Evolutionary conservation across 2,888 invertebrate species (phyloP).

Genomic region (Oscheius sp.): DNA sequence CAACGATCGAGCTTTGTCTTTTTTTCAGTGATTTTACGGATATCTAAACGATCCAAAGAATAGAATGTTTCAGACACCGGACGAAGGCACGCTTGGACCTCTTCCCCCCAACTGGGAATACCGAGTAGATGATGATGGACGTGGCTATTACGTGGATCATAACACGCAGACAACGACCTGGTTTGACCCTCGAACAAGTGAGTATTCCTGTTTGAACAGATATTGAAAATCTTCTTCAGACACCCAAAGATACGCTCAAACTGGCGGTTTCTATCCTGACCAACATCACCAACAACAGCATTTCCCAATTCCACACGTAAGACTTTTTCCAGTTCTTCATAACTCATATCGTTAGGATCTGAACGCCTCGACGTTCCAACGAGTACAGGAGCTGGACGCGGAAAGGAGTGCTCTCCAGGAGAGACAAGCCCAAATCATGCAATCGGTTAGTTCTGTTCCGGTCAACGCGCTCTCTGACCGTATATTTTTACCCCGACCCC

Average conservation of each 20-base stretch:
- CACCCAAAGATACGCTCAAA: too few species aligned
- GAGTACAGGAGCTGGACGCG: constrained; percentile 53
- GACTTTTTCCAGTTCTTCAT: neutral
- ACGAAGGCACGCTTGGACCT: constrained; percentile 37
- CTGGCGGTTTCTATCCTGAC: neutral
- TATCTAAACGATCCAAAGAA: too few species aligned
- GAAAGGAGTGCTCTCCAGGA: constrained; percentile 55
- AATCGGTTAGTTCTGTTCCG: constrained; percentile 41
- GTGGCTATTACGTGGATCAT: constrained; percentile 53
- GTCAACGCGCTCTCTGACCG: neutral
- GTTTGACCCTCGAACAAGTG: constrained; percentile 51
- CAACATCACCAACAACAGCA: constrained; percentile 11
- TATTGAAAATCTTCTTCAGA: too few species aligned
- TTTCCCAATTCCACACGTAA: neutral
- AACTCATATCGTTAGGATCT: constrained; percentile 3
- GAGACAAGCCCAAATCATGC: constrained; percentile 51
- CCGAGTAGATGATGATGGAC: constrained; percentile 48
- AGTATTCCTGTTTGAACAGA: neutral
- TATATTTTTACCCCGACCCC: constrained; percentile 1
- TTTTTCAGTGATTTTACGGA: too few species aligned
- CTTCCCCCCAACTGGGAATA: constrained; percentile 55
- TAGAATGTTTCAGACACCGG: constrained; percentile 22
- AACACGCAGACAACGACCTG: constrained; percentile 54
- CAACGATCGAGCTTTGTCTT: too few species aligned
- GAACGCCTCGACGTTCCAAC: constrained; percentile 25